Conservation (phyloP, 1,140 invertebrate genomes). For the Teleogryllus occipitalis region DNA sequence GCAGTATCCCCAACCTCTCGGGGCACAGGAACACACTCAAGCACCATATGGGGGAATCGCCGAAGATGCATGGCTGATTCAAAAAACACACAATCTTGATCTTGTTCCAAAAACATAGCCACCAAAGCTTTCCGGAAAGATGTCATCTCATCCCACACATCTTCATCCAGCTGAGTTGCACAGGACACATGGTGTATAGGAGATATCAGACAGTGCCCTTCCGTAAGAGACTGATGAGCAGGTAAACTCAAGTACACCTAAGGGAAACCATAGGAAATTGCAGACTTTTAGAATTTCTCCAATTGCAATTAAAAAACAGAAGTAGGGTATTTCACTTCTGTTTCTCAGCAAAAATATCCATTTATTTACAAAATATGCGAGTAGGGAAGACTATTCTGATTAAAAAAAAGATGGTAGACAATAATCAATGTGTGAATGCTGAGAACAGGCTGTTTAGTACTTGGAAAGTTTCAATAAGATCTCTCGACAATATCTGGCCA, state of each 20-base stretch:
- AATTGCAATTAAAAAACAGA: no score
- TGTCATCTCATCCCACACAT: conserved; percentile 83
- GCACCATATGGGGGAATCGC: conserved; percentile 71
- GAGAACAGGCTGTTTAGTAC: no score
- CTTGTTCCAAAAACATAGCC: conserved; percentile 55
- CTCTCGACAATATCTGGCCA: no score
- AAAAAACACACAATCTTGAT: conserved; percentile 83
- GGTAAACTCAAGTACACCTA: conserved; percentile 68
- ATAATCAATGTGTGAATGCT: no score
- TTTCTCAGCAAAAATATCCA: no score
- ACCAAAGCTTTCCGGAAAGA: conserved; percentile 64
- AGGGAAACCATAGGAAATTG: background rate
- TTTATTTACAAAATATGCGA: background rate
- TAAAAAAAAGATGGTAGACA: no score
- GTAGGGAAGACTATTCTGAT: background rate
- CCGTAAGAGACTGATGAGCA: conserved; percentile 64
- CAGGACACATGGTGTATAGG: conserved; percentile 73
- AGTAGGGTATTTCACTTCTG: no score
- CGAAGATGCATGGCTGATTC: conserved; percentile 72
- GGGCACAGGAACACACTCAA: conserved; percentile 84
- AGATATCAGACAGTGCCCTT: conserved; percentile 80
- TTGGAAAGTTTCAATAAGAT: no score
- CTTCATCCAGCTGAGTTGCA: conserved; percentile 80
- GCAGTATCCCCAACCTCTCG: conserved; percentile 72
- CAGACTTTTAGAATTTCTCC: background rate